Conservation (phyloP, 2,113 vertebrate species). For the Nycticebus coucang region DNA sequence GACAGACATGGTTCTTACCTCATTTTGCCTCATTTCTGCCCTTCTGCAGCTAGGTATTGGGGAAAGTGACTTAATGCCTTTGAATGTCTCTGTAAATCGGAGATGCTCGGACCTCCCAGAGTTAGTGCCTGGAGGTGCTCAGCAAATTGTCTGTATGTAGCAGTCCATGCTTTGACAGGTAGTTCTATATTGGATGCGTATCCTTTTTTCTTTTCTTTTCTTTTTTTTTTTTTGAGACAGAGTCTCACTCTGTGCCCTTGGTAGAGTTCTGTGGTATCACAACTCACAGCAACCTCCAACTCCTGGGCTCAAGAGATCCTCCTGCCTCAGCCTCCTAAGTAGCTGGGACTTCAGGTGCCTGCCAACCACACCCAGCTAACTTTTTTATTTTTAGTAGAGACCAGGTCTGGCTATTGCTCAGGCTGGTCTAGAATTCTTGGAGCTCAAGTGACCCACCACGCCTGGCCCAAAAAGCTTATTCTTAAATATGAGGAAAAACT, state of each 20-base stretch:
- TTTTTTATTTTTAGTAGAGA: too few relatives aligned
- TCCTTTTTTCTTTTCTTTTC: not conserved
- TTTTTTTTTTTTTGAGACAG: too few relatives aligned
- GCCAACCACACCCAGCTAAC: too few relatives aligned
- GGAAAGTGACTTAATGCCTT: not conserved
- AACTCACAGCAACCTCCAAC: too few relatives aligned
- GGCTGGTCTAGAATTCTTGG: too few relatives aligned
- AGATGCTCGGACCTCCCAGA: not conserved
- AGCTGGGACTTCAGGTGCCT: too few relatives aligned
- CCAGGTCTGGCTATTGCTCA: too few relatives aligned
- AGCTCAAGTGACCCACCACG: too few relatives aligned
- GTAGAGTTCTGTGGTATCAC: too few relatives aligned
- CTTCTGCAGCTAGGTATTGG: not conserved
- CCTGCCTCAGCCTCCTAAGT: too few relatives aligned
- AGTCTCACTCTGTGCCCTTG: too few relatives aligned
- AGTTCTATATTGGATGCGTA: not conserved
- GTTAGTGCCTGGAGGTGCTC: not conserved
- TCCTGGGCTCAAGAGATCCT: too few relatives aligned
- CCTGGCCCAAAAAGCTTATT: not conserved
- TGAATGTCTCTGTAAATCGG: not conserved
- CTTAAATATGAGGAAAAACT: not conserved
- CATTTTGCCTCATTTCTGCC: not conserved
- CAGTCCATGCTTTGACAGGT: not conserved
- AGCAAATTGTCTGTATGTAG: not conserved
- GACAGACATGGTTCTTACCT: not conserved